A percentile compares a stretch with the other conserved stretches of the same genome.
Evolutionary conservation across 2,888 invertebrate species (phyloP).

Genomic region (Diarsia dahlii): DNA sequence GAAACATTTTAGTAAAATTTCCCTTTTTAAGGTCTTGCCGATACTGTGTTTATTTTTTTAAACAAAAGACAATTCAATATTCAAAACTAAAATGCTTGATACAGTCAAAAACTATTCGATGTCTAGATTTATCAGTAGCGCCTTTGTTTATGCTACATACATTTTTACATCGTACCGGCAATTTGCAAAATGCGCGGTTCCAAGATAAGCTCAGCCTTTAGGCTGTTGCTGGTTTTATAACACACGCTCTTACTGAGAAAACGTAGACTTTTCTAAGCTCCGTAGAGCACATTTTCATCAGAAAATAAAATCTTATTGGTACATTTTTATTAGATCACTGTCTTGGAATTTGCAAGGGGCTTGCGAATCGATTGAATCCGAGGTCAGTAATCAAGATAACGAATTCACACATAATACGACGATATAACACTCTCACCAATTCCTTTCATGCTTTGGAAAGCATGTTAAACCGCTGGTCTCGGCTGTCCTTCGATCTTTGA

Average conservation of each 20-base stretch:
- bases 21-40: background rate
- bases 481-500: background rate
- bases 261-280: background rate
- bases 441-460: background rate
- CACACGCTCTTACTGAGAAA: conserved; percentile 2
- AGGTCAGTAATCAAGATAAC: no score
- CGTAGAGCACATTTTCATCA: background rate
- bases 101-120: background rate
- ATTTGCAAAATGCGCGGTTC: conserved; percentile 7
- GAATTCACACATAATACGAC: no score
- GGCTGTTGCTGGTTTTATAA: conserved; percentile 9
- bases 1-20: background rate
- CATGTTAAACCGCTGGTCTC: background rate
- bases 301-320: background rate
- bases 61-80: no score
- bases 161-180: background rate
- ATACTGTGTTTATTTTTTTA: background rate
- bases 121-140: background rate
- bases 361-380: background rate
- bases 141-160: background rate
- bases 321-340: background rate
- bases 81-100: background rate
- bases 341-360: background rate
- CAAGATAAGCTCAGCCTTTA: conserved; percentile 10
- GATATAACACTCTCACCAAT: background rate